Conservation (phyloP, 2,113 vertebrate genomes). For the Antechinus stuartii region DNA sequence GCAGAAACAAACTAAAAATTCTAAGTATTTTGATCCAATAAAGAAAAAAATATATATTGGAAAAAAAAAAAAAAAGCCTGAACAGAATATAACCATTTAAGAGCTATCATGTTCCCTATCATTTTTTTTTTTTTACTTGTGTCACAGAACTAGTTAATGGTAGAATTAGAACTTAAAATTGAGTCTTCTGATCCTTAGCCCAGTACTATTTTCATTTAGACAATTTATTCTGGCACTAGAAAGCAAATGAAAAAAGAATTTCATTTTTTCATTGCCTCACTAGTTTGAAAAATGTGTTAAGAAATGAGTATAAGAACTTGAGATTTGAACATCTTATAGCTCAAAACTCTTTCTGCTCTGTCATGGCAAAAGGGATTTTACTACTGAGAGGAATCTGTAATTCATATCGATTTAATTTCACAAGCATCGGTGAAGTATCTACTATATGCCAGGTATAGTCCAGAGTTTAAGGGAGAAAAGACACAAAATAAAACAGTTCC, state of each 20-base stretch:
- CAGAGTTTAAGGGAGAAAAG: background rate
- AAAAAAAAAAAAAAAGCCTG: background rate
- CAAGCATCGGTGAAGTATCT: background rate
- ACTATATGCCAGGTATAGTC: background rate
- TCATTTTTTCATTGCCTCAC: background rate
- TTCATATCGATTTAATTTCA: conserved; percentile 12
- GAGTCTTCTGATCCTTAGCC: background rate
- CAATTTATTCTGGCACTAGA: background rate
- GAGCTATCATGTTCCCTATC: background rate
- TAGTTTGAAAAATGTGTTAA: background rate
- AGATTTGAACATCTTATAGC: background rate
- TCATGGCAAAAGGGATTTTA: background rate
- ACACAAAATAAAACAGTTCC: background rate
- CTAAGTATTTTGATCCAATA: background rate
- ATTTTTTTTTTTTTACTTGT: background rate
- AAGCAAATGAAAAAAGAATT: background rate
- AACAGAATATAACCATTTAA: background rate
- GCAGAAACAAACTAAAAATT: background rate
- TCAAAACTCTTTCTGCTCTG: background rate
- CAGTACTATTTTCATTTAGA: background rate
- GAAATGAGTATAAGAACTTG: background rate
- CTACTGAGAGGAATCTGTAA: background rate
- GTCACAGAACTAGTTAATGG: background rate
- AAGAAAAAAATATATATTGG: background rate
- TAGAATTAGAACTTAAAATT: background rate